Percentiles rank a stretch among this genome's conserved stretches.
phyloP scores from a whole-genome alignment of 1,140 invertebrate genomes.

The Dreissena polymorpha region DNA sequence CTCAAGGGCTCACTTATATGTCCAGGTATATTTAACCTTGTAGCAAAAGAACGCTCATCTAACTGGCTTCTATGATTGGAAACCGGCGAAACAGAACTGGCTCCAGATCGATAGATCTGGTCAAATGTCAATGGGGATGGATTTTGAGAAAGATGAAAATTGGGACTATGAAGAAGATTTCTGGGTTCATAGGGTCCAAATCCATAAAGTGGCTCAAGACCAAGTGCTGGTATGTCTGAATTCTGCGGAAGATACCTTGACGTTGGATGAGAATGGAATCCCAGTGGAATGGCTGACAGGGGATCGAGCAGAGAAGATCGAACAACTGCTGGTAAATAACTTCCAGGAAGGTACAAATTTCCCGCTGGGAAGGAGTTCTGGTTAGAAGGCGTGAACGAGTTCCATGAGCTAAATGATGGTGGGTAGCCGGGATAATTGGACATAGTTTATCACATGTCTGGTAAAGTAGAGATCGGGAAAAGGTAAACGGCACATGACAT shows the following conservation, averaged over 20 bases:
- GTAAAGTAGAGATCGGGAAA: conserved; percentile 42
- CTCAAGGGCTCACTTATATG: conserved; percentile 28
- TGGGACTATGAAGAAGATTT: conserved; percentile 52
- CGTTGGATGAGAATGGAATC: conserved; percentile 8
- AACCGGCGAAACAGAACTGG: conserved; percentile 49
- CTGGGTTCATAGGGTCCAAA: conserved; percentile 44
- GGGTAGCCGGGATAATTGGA: conserved; percentile 53
- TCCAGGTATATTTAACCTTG: conserved; percentile 23
- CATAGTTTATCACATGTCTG: conserved; percentile 54
- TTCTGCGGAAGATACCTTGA: conserved; percentile 36
- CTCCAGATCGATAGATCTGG: conserved; percentile 47
- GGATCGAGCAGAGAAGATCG: conserved; percentile 32
- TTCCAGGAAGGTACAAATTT: conserved; percentile 21
- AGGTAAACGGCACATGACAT: conserved; percentile 53
- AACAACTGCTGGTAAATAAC: conserved; percentile 15
- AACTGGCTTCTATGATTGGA: conserved; percentile 49
- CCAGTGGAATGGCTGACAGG: conserved; percentile 10
- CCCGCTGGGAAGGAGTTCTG: conserved; percentile 45
- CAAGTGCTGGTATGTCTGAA: conserved; percentile 31
- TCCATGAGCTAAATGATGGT: conserved; percentile 49
- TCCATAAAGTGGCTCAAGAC: conserved; percentile 47
- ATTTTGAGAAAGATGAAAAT: conserved; percentile 47
- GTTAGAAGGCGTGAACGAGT: conserved; percentile 29
- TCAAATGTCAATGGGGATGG: conserved; percentile 53
- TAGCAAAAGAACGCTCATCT: conserved; percentile 30